Percentiles rank a stretch among this genome's conserved stretches.
phyloP scores from a whole-genome alignment of 2,888 invertebrate species.

The Melanchra persicariae region DNA sequence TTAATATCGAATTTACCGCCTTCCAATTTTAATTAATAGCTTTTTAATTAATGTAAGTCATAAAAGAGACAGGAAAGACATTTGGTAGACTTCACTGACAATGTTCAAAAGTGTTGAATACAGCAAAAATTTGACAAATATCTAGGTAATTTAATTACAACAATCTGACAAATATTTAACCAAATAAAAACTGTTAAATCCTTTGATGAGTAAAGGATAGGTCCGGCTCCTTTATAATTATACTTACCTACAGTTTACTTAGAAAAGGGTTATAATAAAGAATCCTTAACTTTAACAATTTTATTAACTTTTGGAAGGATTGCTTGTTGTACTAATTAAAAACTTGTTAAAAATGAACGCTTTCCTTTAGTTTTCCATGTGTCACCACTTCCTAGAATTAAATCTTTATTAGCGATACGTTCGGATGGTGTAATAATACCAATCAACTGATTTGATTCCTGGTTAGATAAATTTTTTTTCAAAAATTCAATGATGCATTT shows the following conservation, averaged over 20 bases:
- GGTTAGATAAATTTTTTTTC: no score
- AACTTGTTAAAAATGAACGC: no score
- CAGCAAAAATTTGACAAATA: constrained; percentile 12
- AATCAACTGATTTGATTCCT: no score
- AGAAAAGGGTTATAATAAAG: constrained; percentile 12
- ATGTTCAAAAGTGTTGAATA: constrained; percentile 12
- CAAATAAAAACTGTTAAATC: constrained; percentile 22
- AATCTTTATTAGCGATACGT: no score
- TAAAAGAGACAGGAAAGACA: background rate
- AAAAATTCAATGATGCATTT: no score
- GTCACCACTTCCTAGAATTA: no score
- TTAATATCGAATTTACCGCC: background rate
- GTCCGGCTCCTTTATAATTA: constrained; percentile 14
- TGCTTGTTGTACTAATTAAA: no score
- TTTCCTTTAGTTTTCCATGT: no score
- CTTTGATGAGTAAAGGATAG: constrained; percentile 26
- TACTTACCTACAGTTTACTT: constrained; percentile 5
- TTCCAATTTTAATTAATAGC: constrained; percentile 8
- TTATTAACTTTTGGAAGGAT: background rate
- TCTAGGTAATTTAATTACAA: constrained; percentile 15
- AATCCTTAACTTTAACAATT: constrained; percentile 25
- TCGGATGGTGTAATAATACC: no score
- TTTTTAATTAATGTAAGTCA: constrained; percentile 26
- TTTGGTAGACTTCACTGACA: constrained; percentile 10
- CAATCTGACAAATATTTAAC: constrained; percentile 21